Base-by-base conservation (phyloP, 2,888 invertebrate genomes). In the Parnassius orleans region DNA sequence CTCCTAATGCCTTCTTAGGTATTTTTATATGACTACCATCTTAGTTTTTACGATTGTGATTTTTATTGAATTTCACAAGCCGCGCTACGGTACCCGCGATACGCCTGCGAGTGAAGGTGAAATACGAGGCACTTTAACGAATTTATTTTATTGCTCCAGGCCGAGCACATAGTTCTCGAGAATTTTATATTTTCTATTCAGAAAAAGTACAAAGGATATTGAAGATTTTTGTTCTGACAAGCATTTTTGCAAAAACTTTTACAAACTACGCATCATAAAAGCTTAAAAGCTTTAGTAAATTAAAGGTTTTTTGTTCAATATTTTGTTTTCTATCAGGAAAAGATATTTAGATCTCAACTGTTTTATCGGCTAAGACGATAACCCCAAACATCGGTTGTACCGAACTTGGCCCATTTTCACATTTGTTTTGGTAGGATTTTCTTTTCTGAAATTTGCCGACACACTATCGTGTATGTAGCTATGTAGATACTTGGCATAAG, bases 1-100 rank as follows among this genome's bases (percentile, higher is more conserved):
- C 78, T 86, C 89, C 87, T 88, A 91, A 90, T 89, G 86, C 87
- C 84, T 83, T 79, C 88, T 89, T 88, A 87, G 86, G 85, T 87
- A 89, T 90, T 90, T 90, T 90, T 90, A 90, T 90, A 87, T 84
- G 85, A 83, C 81, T 77, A 80, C 81, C 87, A 80, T 81, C 83
- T 85, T 86, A 88, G 85, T 86, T 90, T 89, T 90, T 90, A 91
- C 87, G 90, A 90, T 86, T 87, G 87, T 87, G 90, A 89, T 88
- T 90, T 90, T 91, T 90, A 90, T 90, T 88, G 86, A 86, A 90
- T 84, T 80, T 82, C 77, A 76, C 81, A 77, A 66, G 77, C 66
- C 63, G 78, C 78, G 79, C 75, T 74, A 68, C 73, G 72, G 73
- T 70, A 76, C 73, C 69, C 78, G 76, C 78, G 77, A 75, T 79